phyloP scores from a whole-genome alignment of 2,113 vertebrate species.

The Cololabis saira region DNA sequence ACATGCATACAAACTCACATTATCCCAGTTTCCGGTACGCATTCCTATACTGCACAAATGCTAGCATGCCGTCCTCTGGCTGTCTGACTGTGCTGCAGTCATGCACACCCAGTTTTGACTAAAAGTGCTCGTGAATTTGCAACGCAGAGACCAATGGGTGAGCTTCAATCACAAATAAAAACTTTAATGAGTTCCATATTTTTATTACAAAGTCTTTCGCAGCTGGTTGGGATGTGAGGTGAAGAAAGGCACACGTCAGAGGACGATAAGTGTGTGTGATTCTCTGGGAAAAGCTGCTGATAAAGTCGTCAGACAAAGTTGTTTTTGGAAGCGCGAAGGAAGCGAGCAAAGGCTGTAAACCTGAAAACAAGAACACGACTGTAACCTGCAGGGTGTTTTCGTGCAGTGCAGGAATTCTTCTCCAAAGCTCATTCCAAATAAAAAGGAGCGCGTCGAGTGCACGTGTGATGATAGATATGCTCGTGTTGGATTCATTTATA shows the following conservation, averaged over 20 bases:
- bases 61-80: slow-evolving; percentile 24
- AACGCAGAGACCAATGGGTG: slow-evolving; percentile 10
- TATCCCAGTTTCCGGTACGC: slow-evolving; percentile 35
- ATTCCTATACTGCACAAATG: slow-evolving; percentile 65
- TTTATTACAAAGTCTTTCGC: slow-evolving; percentile 36
- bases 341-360: slow-evolving; percentile 38
- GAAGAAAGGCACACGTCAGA: slow-evolving; percentile 24
- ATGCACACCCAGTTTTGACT: slow-evolving; percentile 46
- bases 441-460: slow-evolving; percentile 52
- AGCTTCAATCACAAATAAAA: slow-evolving; percentile 53
- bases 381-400: slow-evolving; percentile 51
- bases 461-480: slow-evolving; percentile 68
- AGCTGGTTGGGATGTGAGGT: slow-evolving; percentile 32
- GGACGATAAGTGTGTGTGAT: slow-evolving; percentile 14
- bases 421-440: slow-evolving; percentile 48
- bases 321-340: slow-evolving; percentile 49
- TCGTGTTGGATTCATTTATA: slow-evolving; percentile 69
- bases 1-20: slow-evolving; percentile 12
- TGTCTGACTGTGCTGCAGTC: slow-evolving; percentile 16
- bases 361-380: slow-evolving; percentile 50
- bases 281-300: slow-evolving; percentile 32
- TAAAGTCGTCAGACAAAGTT: slow-evolving; percentile 33
- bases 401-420: slow-evolving; percentile 51
- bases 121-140: slow-evolving; percentile 34
- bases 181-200: slow-evolving; percentile 50